phyloP scores from a whole-genome alignment of 2,797 vertebrate species.

The Rhadinocentrus ornatus region DNA sequence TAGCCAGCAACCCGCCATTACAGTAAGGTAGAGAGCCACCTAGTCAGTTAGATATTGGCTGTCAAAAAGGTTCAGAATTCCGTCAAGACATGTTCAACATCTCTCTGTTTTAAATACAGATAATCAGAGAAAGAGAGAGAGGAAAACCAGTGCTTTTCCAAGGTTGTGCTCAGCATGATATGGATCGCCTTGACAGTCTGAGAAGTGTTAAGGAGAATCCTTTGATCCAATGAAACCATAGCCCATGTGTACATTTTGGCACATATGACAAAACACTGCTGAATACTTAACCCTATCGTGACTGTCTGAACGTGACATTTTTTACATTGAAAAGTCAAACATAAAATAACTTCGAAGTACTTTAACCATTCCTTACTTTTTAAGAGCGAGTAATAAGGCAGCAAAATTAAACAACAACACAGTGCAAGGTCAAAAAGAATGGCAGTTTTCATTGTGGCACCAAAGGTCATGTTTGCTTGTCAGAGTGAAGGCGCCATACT shows the following conservation, averaged over 20 bases:
- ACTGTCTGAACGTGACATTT: background rate
- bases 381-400: constrained; percentile 50
- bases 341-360: constrained; percentile 15
- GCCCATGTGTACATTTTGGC: background rate
- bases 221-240: background rate
- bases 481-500: constrained; percentile 83
- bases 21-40: constrained; percentile 80
- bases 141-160: constrained; percentile 48
- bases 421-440: constrained; percentile 78
- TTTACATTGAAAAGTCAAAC: background rate
- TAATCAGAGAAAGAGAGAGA: constrained; percentile 44
- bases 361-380: constrained; percentile 42
- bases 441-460: constrained; percentile 76
- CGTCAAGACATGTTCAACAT: constrained; percentile 64
- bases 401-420: constrained; percentile 71
- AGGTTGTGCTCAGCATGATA: constrained; percentile 44
- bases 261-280: background rate
- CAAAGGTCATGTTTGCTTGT: constrained; percentile 86
- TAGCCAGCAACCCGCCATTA: constrained; percentile 85
- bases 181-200: constrained; percentile 2
- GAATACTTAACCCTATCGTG: background rate
- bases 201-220: background rate
- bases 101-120: constrained; percentile 74
- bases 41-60: constrained; percentile 72
- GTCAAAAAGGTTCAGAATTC: constrained; percentile 60